phyloP scores from a whole-genome alignment of 2,797 vertebrate species.

The Alectoris magna region DNA sequence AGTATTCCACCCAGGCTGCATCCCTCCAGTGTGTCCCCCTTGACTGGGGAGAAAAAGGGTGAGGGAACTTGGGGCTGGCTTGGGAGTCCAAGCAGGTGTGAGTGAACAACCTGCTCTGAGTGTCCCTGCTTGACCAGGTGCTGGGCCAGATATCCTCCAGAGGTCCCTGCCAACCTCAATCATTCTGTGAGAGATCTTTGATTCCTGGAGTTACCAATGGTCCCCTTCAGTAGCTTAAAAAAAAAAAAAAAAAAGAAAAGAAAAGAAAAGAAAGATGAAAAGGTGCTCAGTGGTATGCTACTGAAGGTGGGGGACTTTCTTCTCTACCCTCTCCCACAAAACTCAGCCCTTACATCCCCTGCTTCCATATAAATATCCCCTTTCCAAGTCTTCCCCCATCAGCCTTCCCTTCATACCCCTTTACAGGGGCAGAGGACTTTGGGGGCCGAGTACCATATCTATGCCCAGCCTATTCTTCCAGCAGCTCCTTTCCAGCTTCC shows the following conservation, averaged over 20 bases:
- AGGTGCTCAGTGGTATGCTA: not conserved
- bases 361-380: not conserved
- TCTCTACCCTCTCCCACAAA: not conserved
- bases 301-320: not conserved
- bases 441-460: not conserved
- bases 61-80: not conserved
- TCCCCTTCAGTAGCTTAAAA: not conserved
- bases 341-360: not conserved
- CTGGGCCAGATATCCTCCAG: not conserved
- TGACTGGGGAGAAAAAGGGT: not conserved
- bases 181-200: not conserved
- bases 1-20: not conserved
- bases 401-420: not conserved
- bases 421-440: not conserved
- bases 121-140: not conserved
- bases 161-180: not conserved
- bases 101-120: not conserved
- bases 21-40: not conserved
- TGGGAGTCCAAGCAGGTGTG: not conserved
- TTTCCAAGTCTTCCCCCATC: rapidly evolving
- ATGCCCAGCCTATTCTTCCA: not conserved
- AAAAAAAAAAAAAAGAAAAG: not conserved
- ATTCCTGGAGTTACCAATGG: not conserved
- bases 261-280: not conserved
- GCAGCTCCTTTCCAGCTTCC: not conserved